Evolutionary conservation across 2,888 invertebrate genomes (phyloP).

Genomic region (Hyposoter didymator): DNA sequence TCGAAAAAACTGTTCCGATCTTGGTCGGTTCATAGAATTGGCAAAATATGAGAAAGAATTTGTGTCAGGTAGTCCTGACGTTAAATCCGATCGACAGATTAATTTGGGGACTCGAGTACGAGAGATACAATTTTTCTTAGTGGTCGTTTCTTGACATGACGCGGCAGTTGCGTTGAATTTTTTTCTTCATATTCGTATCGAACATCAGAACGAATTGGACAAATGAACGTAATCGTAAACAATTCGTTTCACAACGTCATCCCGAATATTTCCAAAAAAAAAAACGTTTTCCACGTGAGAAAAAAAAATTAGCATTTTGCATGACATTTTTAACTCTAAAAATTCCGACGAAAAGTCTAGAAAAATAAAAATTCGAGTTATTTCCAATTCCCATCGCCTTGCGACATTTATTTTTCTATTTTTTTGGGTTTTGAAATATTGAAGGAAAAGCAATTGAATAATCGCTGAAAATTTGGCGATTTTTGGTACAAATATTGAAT

Average conservation of each 20-base stretch:
- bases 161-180: neutral
- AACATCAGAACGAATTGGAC: neutral
- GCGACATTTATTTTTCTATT: neutral
- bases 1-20: constrained; percentile 83
- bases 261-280: neutral
- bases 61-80: constrained; percentile 58
- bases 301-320: neutral
- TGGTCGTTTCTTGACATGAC: neutral
- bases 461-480: neutral
- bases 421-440: neutral
- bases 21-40: constrained; percentile 84
- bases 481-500: constrained; percentile 4
- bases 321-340: constrained; percentile 22
- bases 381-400: neutral
- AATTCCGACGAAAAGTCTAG: neutral
- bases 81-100: constrained; percentile 13
- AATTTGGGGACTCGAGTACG: constrained; percentile 2
- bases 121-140: neutral
- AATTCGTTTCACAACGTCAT: neutral
- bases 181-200: neutral
- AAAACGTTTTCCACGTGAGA: neutral
- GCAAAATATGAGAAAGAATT: constrained; percentile 79
- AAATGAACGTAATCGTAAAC: neutral
- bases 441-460: neutral
- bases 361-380: neutral